Percentiles rank a stretch among this genome's conserved stretches.
Evolutionary conservation across 2,888 invertebrate species (phyloP).

Genomic region (Helicoverpa assulta): DNA sequence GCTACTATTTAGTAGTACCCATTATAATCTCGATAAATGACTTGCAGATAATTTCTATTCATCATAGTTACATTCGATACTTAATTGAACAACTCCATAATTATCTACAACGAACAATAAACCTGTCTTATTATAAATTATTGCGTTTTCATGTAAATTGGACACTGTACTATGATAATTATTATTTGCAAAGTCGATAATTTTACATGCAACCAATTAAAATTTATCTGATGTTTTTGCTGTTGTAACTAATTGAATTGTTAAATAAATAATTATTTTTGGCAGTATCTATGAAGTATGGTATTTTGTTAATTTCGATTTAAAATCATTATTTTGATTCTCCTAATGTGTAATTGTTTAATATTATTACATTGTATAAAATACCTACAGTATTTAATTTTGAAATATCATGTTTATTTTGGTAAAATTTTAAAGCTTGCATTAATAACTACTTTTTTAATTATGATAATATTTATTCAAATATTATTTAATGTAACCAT

Average conservation of each 20-base stretch:
- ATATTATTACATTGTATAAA: background rate
- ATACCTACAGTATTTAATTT: too few species aligned
- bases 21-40: constrained; percentile 22
- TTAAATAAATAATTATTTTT: constrained; percentile 8
- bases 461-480: too few species aligned
- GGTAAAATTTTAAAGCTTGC: too few species aligned
- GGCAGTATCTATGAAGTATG: background rate
- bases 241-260: constrained; percentile 22
- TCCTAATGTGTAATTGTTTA: background rate
- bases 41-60: constrained; percentile 37
- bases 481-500: too few species aligned
- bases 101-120: constrained; percentile 45
- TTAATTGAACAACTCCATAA: constrained; percentile 32
- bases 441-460: too few species aligned
- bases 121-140: constrained; percentile 48
- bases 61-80: constrained; percentile 42
- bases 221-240: constrained; percentile 37
- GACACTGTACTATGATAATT: constrained; percentile 27
- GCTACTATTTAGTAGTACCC: background rate
- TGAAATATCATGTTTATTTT: too few species aligned
- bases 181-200: constrained; percentile 43
- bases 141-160: constrained; percentile 59
- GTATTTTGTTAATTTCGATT: background rate
- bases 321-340: background rate
- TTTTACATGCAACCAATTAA: constrained; percentile 33